These are phyloP conservation scores for Hoplodrina ambigua DNA, from an alignment of 2,888 invertebrate genomes.

Conservation along the genomic window DNA sequence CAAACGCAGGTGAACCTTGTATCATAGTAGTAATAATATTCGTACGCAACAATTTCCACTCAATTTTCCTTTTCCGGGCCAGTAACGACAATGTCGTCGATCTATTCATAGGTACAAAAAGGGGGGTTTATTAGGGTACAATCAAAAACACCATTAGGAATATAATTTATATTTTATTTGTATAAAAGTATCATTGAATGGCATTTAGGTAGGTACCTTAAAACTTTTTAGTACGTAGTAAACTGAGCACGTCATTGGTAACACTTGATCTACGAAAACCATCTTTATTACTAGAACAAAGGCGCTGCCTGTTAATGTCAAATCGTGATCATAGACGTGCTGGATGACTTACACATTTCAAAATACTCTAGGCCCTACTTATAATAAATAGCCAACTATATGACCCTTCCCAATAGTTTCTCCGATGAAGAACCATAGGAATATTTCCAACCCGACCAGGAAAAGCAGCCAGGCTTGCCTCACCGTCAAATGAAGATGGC, in stretches of 20 bases:
- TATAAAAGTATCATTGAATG: background rate
- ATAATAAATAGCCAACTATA: slow-evolving; percentile 39
- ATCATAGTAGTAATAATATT: too few species aligned
- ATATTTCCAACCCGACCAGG: slow-evolving; percentile 32
- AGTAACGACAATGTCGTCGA: too few species aligned
- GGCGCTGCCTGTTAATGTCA: background rate
- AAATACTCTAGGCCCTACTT: slow-evolving; percentile 2
- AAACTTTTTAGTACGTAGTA: background rate
- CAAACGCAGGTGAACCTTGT: too few species aligned
- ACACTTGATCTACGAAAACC: background rate
- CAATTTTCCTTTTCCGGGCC: too few species aligned
- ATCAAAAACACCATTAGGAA: slow-evolving; percentile 14
- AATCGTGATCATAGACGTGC: background rate
- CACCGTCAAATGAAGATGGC: slow-evolving; percentile 18
- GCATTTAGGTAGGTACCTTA: background rate
- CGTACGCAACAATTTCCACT: too few species aligned
- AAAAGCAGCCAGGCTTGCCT: slow-evolving; percentile 43
- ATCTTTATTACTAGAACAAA: background rate
- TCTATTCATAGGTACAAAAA: too few species aligned
- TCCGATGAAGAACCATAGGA: slow-evolving; percentile 43
- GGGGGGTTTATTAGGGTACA: slow-evolving; percentile 12
- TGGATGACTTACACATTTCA: background rate
- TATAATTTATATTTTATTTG: slow-evolving; percentile 7
- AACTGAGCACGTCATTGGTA: background rate
- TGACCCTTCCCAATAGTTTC: slow-evolving; percentile 48